A percentile compares a stretch with the other conserved stretches of the same genome.
phyloP scores from a whole-genome alignment of 1,140 invertebrate species.

The Megathymus violae region DNA sequence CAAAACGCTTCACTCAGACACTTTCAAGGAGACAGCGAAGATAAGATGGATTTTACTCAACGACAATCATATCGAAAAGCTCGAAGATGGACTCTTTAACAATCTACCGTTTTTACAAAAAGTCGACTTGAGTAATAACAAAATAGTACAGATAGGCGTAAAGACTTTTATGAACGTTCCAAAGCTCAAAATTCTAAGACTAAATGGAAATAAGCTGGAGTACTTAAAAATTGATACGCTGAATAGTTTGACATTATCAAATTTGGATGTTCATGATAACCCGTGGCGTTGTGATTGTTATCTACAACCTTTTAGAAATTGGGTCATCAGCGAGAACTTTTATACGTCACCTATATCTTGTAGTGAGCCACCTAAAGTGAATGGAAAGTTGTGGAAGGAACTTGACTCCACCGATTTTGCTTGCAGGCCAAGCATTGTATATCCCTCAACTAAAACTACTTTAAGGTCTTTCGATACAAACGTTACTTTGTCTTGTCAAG shows the following conservation, averaged over 20 bases:
- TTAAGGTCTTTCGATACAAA: slow-evolving; percentile 87
- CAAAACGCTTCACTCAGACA: slow-evolving; percentile 86
- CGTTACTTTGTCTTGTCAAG: slow-evolving; percentile 90
- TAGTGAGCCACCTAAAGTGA: slow-evolving; percentile 86
- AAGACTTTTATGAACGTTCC: slow-evolving; percentile 89
- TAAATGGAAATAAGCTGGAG: slow-evolving; percentile 89
- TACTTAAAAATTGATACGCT: slow-evolving; percentile 85
- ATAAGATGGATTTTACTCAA: slow-evolving; percentile 89
- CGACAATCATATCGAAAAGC: slow-evolving; percentile 88
- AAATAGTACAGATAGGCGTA: slow-evolving; percentile 87
- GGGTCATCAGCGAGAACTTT: slow-evolving; percentile 88
- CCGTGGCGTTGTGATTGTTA: slow-evolving; percentile 95
- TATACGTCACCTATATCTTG: slow-evolving; percentile 90
- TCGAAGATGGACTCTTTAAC: slow-evolving; percentile 91
- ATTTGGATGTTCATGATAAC: slow-evolving; percentile 91
- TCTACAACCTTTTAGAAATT: slow-evolving; percentile 91
- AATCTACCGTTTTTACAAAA: slow-evolving; percentile 89
- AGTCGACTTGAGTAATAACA: slow-evolving; percentile 90
- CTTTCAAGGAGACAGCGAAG: slow-evolving; percentile 88
- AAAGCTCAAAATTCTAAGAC: slow-evolving; percentile 86
- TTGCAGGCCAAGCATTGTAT: slow-evolving; percentile 90
- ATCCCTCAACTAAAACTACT: slow-evolving; percentile 81
- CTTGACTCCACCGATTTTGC: slow-evolving; percentile 90
- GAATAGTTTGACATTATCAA: slow-evolving; percentile 86
- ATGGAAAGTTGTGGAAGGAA: slow-evolving; percentile 88